Evolutionary conservation across 1,140 invertebrate species (phyloP).

Genomic region (Heterodera carotae): DNA sequence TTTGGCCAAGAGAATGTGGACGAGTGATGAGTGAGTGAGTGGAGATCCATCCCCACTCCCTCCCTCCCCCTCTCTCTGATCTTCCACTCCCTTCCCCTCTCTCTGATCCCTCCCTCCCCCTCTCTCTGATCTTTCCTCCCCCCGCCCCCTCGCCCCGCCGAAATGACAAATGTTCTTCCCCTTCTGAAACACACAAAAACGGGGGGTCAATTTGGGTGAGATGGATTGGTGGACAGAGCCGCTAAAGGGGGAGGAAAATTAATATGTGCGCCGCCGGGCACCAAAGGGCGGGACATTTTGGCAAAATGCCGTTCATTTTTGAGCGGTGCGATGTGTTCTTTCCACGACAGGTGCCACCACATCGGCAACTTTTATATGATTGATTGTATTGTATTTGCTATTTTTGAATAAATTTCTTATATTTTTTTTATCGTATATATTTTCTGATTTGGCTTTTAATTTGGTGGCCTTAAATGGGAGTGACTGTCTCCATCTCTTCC

Average conservation of each 20-base stretch:
- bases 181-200: not conserved
- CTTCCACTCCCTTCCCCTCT: too few relatives aligned
- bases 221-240: not conserved
- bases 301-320: too few relatives aligned
- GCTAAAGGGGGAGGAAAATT: constrained; percentile 11
- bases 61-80: too few relatives aligned
- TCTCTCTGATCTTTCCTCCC: too few relatives aligned
- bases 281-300: not conserved
- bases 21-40: too few relatives aligned
- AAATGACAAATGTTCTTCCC: constrained; percentile 17
- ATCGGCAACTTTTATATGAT: not conserved
- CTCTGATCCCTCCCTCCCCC: not conserved
- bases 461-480: too few relatives aligned
- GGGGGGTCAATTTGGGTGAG: not conserved
- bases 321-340: not conserved
- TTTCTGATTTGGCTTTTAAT: too few relatives aligned
- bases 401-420: not conserved
- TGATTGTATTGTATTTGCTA: not conserved
- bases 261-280: not conserved
- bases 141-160: not conserved
- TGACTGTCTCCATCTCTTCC: too few relatives aligned
- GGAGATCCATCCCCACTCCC: too few relatives aligned
- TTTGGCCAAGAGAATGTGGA: constrained; percentile 13
- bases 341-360: not conserved
- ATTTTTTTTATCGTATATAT: too few relatives aligned